Evolutionary conservation across 2,888 invertebrate genomes (phyloP), one percentile per base, ranked within the genome.

Genomic region (Steinernema hermaphroditum): DNA sequence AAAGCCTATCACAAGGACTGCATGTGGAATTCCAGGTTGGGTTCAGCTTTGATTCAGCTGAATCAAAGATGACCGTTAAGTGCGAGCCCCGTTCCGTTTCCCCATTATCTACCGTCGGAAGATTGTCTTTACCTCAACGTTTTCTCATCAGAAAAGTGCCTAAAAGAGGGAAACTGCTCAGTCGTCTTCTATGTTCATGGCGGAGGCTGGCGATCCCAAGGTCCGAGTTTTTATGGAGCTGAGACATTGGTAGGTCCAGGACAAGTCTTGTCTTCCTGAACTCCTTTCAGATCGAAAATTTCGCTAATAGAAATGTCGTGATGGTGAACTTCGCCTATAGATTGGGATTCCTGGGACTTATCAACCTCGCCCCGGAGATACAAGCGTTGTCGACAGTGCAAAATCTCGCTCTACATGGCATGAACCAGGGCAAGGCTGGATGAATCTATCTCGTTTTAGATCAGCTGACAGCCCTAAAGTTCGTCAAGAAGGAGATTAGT

Each of bases 1-100:
- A 50, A 1, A 12, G 14, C 50, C 24, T 50, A 50, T 12, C 50
- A 24, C 50, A 50, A 50, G 22, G 24, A 50, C 50, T 50, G 50
- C 24, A 50, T 50, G 1, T 50, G 24, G 22, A 50, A 50, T 22
- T 22, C 22, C 24, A 77, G 81, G n/a, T 69, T 62, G 2, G 77
- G 81, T 8, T 44, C n/a, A n/a, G n/a, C 49, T 9, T 79, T 78
- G 41, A 76, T 78, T 32, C 77, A 80, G 69, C 76, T 80, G 77
- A 9, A 9, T 16, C 4, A 4, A n/a, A 9, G 76, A 76, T 50
- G 82, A 83, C 46, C 6, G 6, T 50, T 50, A 2, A 50, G 50
- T 24, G 24, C 12, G 9, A 19, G 22, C 9, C 50, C 50, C 12
- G 2, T 22, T 14, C 32, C 41, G 1, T 22, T 43, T 2, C 50